Conservation (phyloP, 2,113 vertebrate species). For the Telmatochromis brachygnathus region DNA sequence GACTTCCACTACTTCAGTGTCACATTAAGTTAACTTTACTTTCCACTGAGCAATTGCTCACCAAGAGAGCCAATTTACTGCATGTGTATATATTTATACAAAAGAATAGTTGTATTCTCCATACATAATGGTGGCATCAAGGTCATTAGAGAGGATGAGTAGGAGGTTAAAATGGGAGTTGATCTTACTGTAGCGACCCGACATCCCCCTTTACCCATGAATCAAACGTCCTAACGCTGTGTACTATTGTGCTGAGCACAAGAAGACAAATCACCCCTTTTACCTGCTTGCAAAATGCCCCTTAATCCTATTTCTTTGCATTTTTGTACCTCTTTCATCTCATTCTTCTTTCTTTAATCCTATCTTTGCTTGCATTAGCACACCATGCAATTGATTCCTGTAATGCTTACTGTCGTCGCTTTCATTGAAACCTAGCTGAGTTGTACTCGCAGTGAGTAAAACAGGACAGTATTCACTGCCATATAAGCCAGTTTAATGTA, state of each 20-base stretch:
- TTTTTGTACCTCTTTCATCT: neutral
- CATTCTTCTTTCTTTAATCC: neutral
- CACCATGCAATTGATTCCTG: neutral
- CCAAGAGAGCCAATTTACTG: conserved; percentile 1
- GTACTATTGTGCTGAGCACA: neutral
- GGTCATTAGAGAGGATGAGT: neutral
- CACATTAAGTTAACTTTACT: neutral
- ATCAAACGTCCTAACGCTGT: neutral
- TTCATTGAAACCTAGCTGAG: neutral
- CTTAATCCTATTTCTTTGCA: conserved; percentile 3
- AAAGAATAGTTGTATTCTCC: neutral
- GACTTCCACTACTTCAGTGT: neutral
- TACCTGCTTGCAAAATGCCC: neutral
- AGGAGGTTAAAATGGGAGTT: neutral
- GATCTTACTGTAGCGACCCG: neutral
- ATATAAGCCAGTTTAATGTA: neutral
- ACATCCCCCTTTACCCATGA: neutral
- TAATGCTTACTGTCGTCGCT: neutral
- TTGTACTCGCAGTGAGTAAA: neutral
- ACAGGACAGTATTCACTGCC: neutral
- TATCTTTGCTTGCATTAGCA: neutral
- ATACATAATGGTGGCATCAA: neutral
- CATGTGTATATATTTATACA: conserved; percentile 27
- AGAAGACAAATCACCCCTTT: neutral
- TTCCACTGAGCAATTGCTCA: neutral